phyloP scores from a whole-genome alignment of 2,797 vertebrate genomes.

The Delichon dasypus region DNA sequence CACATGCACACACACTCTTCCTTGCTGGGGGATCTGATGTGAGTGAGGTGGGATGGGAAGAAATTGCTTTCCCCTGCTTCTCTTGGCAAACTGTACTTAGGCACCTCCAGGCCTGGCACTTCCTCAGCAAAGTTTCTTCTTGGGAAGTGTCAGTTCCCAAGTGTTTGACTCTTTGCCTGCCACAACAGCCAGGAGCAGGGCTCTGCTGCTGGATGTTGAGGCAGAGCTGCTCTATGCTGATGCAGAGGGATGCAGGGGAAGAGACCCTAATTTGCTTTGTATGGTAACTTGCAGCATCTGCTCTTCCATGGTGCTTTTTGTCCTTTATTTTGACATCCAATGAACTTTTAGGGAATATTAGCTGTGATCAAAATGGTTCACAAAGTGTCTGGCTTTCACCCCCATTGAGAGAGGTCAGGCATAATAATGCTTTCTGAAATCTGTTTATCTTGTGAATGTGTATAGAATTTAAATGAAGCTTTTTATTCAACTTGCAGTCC shows the following conservation, averaged over 20 bases:
- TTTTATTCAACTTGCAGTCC: slow-evolving; percentile 22
- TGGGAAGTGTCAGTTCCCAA: background rate
- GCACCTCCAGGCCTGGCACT: background rate
- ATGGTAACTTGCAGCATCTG: background rate
- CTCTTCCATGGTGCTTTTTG: background rate
- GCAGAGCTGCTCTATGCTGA: background rate
- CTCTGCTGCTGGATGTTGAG: background rate
- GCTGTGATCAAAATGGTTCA: background rate
- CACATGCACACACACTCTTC: rapidly evolving
- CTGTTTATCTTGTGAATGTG: slow-evolving; percentile 52
- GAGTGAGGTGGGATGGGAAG: background rate
- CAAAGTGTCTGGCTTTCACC: slow-evolving; percentile 13
- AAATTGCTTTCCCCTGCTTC: background rate
- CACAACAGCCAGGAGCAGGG: background rate
- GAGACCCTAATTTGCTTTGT: background rate
- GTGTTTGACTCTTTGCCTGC: background rate
- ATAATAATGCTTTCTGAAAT: slow-evolving; percentile 49
- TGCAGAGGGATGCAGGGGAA: background rate
- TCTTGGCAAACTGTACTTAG: background rate
- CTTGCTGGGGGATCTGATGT: background rate
- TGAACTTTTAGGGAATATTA: slow-evolving; percentile 29
- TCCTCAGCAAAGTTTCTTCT: background rate
- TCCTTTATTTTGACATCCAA: slow-evolving; percentile 4
- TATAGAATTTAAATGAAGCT: slow-evolving; percentile 56
- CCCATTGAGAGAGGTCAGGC: slow-evolving; percentile 7